Evolutionary conservation across 2,113 vertebrate species (phyloP).

Genomic region (Pterocles gutturalis): DNA sequence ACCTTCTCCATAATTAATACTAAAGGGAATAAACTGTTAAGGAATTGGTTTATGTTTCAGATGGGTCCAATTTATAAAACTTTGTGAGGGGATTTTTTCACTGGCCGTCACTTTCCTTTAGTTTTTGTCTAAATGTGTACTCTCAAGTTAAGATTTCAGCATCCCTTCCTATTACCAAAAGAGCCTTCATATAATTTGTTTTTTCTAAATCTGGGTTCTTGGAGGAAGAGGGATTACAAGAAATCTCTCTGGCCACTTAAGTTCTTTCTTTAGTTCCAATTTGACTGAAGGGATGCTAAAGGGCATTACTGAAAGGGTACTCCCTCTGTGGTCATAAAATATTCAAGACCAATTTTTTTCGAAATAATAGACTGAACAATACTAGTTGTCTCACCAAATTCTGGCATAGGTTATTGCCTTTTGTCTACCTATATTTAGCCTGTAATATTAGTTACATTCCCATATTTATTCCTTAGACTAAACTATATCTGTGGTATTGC

Average conservation of each 20-base stretch:
- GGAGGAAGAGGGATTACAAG: background rate
- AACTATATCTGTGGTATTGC: background rate
- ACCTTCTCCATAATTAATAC: background rate
- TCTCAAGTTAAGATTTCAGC: background rate
- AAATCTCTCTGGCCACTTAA: background rate
- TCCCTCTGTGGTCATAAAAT: background rate
- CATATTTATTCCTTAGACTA: background rate
- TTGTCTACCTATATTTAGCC: background rate
- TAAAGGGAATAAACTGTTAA: background rate
- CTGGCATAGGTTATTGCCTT: background rate
- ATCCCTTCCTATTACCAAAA: background rate
- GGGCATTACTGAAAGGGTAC: background rate
- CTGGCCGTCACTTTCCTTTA: background rate
- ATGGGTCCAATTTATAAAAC: background rate
- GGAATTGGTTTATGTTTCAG: background rate
- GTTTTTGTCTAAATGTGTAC: background rate
- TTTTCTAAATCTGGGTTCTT: background rate
- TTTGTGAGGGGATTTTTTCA: background rate
- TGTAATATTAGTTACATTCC: background rate
- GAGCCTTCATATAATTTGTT: background rate
- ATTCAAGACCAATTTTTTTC: background rate
- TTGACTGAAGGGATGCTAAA: background rate
- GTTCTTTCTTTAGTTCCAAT: background rate
- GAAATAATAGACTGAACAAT: background rate
- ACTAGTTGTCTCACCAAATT: background rate